phyloP scores from a whole-genome alignment of 2,888 invertebrate genomes.

The Lamellibrachia satsuma region DNA sequence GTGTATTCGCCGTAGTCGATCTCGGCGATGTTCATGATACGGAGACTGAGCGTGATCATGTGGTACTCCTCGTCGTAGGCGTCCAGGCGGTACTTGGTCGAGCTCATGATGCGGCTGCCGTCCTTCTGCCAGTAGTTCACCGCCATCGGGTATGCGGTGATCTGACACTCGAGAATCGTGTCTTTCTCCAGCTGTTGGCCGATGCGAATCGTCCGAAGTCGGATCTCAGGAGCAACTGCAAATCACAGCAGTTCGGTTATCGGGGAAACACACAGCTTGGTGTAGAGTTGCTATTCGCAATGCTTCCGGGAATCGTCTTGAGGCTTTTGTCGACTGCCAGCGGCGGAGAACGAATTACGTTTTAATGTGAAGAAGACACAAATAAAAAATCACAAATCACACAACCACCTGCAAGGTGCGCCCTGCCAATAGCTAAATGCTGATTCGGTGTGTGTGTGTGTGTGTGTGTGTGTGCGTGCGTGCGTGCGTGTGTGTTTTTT shows the following conservation, averaged over 20 bases:
- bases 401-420: too few species aligned
- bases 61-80: slow-evolving; percentile 40
- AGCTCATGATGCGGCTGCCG: slow-evolving; percentile 31
- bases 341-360: background rate
- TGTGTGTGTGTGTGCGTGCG: too few species aligned
- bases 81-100: slow-evolving; percentile 35
- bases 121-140: slow-evolving; percentile 52
- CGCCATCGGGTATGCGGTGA: slow-evolving; percentile 57
- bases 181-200: slow-evolving; percentile 55
- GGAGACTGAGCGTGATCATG: slow-evolving; percentile 39
- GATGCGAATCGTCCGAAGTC: slow-evolving; percentile 53
- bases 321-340: too few species aligned
- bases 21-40: slow-evolving; percentile 35
- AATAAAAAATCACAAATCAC: too few species aligned
- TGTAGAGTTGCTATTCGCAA: background rate
- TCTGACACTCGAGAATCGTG: slow-evolving; percentile 60
- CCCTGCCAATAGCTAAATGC: too few species aligned
- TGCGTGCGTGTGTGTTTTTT: too few species aligned
- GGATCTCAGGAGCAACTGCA: slow-evolving; percentile 59
- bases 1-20: slow-evolving; percentile 43
- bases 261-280: background rate
- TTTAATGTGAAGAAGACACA: background rate
- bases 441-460: too few species aligned
- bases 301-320: background rate
- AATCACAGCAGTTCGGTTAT: background rate